phyloP scores from a whole-genome alignment of 2,797 vertebrate genomes.

The Trachurus trachurus region DNA sequence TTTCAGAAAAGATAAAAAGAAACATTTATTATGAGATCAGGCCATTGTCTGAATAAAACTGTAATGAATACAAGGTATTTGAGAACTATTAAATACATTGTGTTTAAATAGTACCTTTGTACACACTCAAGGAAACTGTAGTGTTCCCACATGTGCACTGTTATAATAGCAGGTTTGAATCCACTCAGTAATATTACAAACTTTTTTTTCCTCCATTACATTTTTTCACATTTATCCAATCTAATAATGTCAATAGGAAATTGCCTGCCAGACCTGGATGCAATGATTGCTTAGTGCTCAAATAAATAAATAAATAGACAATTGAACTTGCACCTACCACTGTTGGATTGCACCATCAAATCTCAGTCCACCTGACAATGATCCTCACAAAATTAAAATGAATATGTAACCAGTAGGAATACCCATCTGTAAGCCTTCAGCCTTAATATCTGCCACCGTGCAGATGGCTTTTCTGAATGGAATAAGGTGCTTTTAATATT shows the following conservation, averaged over 20 bases:
- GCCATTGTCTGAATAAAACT: constrained; percentile 19
- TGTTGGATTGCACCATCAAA: constrained; percentile 40
- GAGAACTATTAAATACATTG: constrained; percentile 10
- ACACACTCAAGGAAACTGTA: constrained; percentile 12
- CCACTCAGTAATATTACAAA: constrained; percentile 15
- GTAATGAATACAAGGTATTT: constrained; percentile 18
- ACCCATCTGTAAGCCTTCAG: constrained; percentile 57
- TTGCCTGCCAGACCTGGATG: constrained; percentile 24
- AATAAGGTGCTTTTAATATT: constrained; percentile 76
- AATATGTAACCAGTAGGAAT: constrained; percentile 63
- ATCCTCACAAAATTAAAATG: constrained; percentile 73
- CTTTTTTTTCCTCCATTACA: background rate
- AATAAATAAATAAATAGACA: constrained; percentile 39
- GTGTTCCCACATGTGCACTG: background rate
- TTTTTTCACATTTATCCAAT: constrained; percentile 20
- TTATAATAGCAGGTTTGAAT: constrained; percentile 28
- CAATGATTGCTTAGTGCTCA: constrained; percentile 30
- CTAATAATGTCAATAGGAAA: constrained; percentile 40
- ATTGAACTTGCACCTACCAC: constrained; percentile 39
- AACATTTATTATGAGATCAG: constrained; percentile 18
- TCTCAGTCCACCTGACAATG: constrained; percentile 48
- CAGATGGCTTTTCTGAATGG: constrained; percentile 66
- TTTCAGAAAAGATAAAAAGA: constrained; percentile 21
- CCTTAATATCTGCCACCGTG: constrained; percentile 68
- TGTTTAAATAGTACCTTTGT: constrained; percentile 33